Percentiles rank a stretch among this genome's conserved stretches.
These are phyloP conservation scores for Agriotes lineatus DNA, from an alignment of 2,888 invertebrate species.

Conservation along the genomic window DNA sequence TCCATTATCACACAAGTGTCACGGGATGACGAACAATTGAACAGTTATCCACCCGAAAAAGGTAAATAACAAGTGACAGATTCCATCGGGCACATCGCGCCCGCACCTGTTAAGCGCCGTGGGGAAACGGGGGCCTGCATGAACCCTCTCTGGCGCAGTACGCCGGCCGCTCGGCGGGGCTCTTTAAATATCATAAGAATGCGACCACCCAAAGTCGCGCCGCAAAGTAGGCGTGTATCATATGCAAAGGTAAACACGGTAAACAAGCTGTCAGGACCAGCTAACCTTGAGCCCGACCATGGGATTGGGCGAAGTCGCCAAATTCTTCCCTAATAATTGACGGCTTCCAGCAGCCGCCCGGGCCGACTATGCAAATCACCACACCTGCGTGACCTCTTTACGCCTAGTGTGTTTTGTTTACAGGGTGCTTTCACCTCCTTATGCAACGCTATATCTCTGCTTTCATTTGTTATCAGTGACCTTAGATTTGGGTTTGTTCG, in stretches of 20 bases:
- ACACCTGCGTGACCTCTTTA: constrained; percentile 61
- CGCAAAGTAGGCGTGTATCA: constrained; percentile 60
- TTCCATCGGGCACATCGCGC: constrained; percentile 4
- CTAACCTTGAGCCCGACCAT: constrained; percentile 61
- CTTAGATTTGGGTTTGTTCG: constrained; percentile 12
- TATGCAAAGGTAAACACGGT: constrained; percentile 55
- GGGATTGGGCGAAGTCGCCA: constrained; percentile 50
- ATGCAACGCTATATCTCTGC: background rate
- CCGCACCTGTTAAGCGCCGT: background rate
- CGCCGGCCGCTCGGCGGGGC: background rate
- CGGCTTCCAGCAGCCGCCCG: constrained; percentile 32
- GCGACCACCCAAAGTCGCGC: constrained; percentile 28
- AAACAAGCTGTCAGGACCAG: constrained; percentile 56
- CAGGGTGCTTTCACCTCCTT: constrained; percentile 56
- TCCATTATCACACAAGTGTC: constrained; percentile 99
- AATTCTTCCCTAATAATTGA: constrained; percentile 52
- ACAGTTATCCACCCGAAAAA: constrained; percentile 93
- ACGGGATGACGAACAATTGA: constrained; percentile 96
- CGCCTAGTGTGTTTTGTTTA: constrained; percentile 29
- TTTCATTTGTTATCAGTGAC: constrained; percentile 5
- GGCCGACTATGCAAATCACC: constrained; percentile 53
- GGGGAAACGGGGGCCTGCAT: background rate
- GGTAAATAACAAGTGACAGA: constrained; percentile 73
- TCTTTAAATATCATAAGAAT: constrained; percentile 17
- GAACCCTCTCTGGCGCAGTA: too few species aligned